Evolutionary conservation across 2,113 vertebrate species (phyloP).

Genomic region (Rousettus leschenaultii): DNA sequence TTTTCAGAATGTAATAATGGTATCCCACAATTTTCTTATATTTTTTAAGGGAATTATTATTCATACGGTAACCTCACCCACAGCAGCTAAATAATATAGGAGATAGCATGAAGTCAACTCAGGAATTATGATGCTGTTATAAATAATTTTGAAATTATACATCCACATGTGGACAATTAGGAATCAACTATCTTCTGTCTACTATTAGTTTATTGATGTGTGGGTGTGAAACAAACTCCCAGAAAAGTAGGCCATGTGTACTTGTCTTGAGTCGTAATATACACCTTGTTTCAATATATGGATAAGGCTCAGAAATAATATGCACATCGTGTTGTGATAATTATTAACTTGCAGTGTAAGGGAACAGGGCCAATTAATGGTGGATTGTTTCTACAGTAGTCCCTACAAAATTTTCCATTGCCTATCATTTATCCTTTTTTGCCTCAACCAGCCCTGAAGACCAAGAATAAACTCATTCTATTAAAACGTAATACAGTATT

Average conservation of each 20-base stretch:
- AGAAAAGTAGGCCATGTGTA: neutral
- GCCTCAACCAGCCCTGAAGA: neutral
- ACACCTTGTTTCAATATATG: neutral
- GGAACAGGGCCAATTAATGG: neutral
- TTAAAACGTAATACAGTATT: neutral
- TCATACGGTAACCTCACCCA: neutral
- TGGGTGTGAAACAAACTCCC: neutral
- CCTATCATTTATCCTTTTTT: neutral
- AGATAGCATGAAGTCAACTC: neutral
- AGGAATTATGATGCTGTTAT: neutral
- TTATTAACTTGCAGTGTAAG: neutral
- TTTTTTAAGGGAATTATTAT: neutral
- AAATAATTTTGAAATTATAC: neutral
- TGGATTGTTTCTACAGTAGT: neutral
- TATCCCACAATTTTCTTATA: neutral
- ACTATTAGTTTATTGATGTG: neutral
- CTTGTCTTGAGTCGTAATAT: neutral
- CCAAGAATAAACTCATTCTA: neutral
- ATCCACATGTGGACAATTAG: neutral
- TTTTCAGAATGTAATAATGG: neutral
- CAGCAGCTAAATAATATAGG: neutral
- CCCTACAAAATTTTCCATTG: neutral
- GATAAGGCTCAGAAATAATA: neutral
- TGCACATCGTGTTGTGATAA: neutral
- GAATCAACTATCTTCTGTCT: neutral